These are phyloP conservation scores for Geodia barretti DNA, from an alignment of 37 sponge, comb jelly and placozoan genomes.

Conservation along the genomic window DNA sequence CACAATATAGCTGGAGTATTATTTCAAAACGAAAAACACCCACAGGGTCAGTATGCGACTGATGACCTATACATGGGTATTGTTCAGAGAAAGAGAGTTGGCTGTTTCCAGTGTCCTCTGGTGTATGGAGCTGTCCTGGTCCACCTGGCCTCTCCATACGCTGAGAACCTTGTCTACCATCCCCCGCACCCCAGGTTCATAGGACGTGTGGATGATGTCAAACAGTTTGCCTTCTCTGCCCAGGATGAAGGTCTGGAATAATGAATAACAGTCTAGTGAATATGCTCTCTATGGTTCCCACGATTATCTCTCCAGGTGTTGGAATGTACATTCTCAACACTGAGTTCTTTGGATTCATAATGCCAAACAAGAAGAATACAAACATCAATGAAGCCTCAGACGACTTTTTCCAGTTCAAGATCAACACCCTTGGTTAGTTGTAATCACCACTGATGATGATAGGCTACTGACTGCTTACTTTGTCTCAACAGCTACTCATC, in stretches of 20 bases:
- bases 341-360: conserved; percentile 59
- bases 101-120: conserved; percentile 79
- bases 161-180: conserved; percentile 63
- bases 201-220: conserved; percentile 78
- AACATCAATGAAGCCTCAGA: conserved; percentile 36
- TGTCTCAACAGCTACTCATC: conserved; percentile 72
- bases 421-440: conserved; percentile 53
- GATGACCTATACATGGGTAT: conserved; percentile 75
- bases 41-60: conserved; percentile 83
- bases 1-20: background rate
- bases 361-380: conserved; percentile 16
- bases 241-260: conserved; percentile 33
- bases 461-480: too few species aligned
- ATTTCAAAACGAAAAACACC: conserved; percentile 5
- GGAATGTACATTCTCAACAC: conserved; percentile 79
- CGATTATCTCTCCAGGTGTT: too few species aligned
- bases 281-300: too few species aligned
- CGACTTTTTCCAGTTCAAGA: conserved; percentile 46
- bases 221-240: conserved; percentile 78
- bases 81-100: conserved; percentile 34
- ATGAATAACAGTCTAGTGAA: too few species aligned
- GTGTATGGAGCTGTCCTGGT: conserved; percentile 82
- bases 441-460: background rate
- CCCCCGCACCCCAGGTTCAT: conserved; percentile 59
- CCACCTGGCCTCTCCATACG: conserved; percentile 56